A percentile compares a stretch with the other conserved stretches of the same genome.
phyloP scores from a whole-genome alignment of 2,113 vertebrate species.

The Poeciliopsis turrubarensis region DNA sequence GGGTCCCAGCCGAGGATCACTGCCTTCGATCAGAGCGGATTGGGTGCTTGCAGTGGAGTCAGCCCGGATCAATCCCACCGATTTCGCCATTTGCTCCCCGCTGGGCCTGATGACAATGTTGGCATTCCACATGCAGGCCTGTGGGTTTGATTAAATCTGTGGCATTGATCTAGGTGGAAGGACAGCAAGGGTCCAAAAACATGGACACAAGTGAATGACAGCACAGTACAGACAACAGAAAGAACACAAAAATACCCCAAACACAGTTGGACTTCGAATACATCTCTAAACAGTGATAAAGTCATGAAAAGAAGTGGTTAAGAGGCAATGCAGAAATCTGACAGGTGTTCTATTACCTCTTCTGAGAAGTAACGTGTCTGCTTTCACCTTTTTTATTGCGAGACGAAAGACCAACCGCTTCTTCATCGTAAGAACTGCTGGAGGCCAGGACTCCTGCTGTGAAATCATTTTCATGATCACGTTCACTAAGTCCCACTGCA shows the following conservation, averaged over 20 bases:
- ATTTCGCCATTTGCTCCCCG: slow-evolving; percentile 79
- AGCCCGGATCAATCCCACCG: slow-evolving; percentile 77
- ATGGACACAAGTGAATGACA: slow-evolving; percentile 39
- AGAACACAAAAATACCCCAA: neutral
- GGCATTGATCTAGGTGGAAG: slow-evolving; percentile 67
- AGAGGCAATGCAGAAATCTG: slow-evolving; percentile 2
- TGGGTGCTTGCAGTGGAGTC: slow-evolving; percentile 67
- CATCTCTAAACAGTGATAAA: slow-evolving; percentile 3
- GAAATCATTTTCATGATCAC: slow-evolving; percentile 49
- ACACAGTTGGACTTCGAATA: slow-evolving; percentile 14
- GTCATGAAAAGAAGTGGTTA: slow-evolving; percentile 11
- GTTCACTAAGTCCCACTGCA: slow-evolving; percentile 20
- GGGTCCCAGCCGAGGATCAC: slow-evolving; percentile 76
- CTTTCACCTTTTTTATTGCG: neutral
- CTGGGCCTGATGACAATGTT: slow-evolving; percentile 83
- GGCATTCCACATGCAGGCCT: slow-evolving; percentile 78
- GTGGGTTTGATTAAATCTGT: slow-evolving; percentile 78
- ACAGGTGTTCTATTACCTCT: slow-evolving; percentile 10
- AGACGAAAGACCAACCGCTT: slow-evolving; percentile 16
- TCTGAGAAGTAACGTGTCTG: neutral
- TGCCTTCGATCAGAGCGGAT: slow-evolving; percentile 75
- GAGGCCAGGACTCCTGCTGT: slow-evolving; percentile 31
- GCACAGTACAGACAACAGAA: slow-evolving; percentile 36
- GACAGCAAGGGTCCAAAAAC: slow-evolving; percentile 52
- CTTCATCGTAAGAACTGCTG: slow-evolving; percentile 39